Conservation (phyloP, 2,797 vertebrate genomes). For the Propithecus perrieri region DNA sequence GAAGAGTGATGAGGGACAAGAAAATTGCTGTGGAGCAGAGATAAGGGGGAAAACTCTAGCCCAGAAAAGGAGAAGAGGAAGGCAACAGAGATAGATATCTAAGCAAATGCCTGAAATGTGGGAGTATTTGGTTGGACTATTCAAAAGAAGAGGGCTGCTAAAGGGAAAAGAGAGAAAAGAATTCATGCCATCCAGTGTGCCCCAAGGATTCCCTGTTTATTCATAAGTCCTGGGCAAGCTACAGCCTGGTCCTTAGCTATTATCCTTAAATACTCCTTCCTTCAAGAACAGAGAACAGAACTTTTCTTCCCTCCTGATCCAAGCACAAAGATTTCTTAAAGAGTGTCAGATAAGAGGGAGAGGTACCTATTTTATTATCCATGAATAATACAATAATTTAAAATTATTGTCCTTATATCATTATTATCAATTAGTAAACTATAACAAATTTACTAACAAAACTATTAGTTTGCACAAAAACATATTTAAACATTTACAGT, state of each 20-base stretch:
- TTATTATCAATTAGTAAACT: not conserved
- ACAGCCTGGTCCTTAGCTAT: not conserved
- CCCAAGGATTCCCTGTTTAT: not conserved
- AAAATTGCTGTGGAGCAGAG: not conserved
- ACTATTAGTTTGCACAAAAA: not conserved
- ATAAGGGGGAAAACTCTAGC: not conserved
- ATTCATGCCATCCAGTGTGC: accelerated
- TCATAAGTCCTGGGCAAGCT: not conserved
- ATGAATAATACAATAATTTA: not conserved
- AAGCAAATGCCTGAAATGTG: not conserved
- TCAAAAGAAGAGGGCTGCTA: not conserved
- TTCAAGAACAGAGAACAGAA: not conserved
- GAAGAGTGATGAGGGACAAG: not conserved
- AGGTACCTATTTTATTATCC: not conserved
- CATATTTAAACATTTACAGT: not conserved
- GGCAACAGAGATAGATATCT: not conserved
- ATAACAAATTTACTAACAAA: not conserved
- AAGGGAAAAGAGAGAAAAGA: not conserved
- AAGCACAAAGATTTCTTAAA: not conserved
- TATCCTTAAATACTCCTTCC: not conserved
- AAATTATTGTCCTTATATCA: not conserved
- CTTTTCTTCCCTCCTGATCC: not conserved
- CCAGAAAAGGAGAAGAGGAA: not conserved
- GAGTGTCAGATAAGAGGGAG: not conserved
- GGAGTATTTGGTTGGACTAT: not conserved